These are phyloP conservation scores for Cygnus olor DNA, from an alignment of 2,797 vertebrate genomes.

Conservation along the genomic window DNA sequence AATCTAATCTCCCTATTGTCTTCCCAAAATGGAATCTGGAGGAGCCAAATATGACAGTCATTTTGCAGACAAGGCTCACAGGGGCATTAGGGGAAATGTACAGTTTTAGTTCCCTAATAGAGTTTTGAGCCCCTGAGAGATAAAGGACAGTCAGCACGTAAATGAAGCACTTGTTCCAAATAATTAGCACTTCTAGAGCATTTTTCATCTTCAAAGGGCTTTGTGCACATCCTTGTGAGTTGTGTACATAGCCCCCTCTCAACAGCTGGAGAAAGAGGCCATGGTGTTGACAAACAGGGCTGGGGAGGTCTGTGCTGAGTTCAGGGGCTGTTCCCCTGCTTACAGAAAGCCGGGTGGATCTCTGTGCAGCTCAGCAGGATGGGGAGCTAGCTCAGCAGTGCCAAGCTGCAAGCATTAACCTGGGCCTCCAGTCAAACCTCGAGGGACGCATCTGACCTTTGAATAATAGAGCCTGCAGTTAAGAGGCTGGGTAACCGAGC, in stretches of 20 bases:
- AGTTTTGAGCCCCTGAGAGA: constrained; percentile 56
- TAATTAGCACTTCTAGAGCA: constrained; percentile 49
- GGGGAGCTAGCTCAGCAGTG: constrained; percentile 17
- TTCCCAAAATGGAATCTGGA: constrained; percentile 56
- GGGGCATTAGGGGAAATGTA: background rate
- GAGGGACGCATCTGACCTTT: constrained; percentile 44
- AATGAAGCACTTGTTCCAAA: constrained; percentile 39
- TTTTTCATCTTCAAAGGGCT: constrained; percentile 38
- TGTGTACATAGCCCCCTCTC: background rate
- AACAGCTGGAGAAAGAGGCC: constrained; percentile 1
- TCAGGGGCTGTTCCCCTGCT: background rate
- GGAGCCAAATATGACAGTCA: constrained; percentile 40
- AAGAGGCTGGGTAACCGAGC: background rate
- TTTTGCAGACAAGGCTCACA: constrained; percentile 28
- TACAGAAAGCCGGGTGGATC: background rate
- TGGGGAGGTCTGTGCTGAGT: background rate
- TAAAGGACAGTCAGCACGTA: constrained; percentile 9
- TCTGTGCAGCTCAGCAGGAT: background rate
- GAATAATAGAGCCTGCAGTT: constrained; percentile 36
- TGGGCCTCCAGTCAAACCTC: constrained; percentile 23
- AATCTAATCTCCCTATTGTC: constrained; percentile 55
- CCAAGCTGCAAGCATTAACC: background rate
- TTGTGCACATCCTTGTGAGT: background rate
- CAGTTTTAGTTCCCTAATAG: constrained; percentile 59
- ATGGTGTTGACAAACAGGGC: background rate